phyloP scores from a whole-genome alignment of 2,113 vertebrate genomes.

The Anser brachyrhynchus region DNA sequence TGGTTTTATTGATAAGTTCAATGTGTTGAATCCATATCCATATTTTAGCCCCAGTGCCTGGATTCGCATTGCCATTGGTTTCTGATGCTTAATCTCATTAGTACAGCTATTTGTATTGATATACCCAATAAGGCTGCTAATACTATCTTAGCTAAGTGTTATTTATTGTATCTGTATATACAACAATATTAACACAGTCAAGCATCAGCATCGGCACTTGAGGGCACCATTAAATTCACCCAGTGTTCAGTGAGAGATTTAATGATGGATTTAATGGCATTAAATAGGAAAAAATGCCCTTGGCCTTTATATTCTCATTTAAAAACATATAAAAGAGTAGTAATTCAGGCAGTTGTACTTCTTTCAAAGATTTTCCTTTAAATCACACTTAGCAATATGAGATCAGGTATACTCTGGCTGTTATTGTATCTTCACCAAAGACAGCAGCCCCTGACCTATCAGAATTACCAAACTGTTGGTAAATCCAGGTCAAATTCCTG shows the following conservation, averaged over 20 bases:
- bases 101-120: constrained; percentile 73
- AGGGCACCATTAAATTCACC: constrained; percentile 81
- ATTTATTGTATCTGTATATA: constrained; percentile 81
- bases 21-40: constrained; percentile 5
- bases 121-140: constrained; percentile 63
- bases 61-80: constrained; percentile 40
- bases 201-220: constrained; percentile 72
- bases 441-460: constrained; percentile 4
- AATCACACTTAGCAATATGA: constrained; percentile 68
- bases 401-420: constrained; percentile 32
- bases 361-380: constrained; percentile 76
- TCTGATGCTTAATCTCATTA: constrained; percentile 77
- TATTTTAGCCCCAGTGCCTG: constrained; percentile 54
- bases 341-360: constrained; percentile 78
- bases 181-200: constrained; percentile 81
- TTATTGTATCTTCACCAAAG: constrained; percentile 29
- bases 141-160: constrained; percentile 77
- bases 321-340: constrained; percentile 81
- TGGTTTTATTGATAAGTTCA: constrained; percentile 51
- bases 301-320: constrained; percentile 82
- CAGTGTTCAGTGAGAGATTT: constrained; percentile 77
- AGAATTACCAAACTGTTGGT: constrained; percentile 46
- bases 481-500: constrained; percentile 32
- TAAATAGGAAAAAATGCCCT: constrained; percentile 80
- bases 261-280: constrained; percentile 82